Base-by-base conservation (phyloP, 2,113 vertebrate genomes). In the Corvus cornix region DNA sequence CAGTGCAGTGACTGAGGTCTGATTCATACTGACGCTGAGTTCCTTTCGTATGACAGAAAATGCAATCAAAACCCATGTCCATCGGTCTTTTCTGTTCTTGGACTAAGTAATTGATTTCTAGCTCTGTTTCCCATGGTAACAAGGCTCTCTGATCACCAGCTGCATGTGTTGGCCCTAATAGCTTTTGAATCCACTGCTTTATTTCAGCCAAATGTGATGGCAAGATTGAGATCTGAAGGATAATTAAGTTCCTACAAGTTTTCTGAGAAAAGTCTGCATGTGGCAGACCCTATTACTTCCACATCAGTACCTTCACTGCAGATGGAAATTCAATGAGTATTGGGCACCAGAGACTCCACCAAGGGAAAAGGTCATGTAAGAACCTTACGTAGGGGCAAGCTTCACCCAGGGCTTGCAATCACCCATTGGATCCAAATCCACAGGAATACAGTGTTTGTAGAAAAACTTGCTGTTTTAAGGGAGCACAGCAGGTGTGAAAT, bases 91-190 rank as follows among this genome's bases (percentile, higher is more conserved):
- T 86, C 76, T 81, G 51, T 58, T 94, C 87, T 51, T 77, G 70
- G 67, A 51, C 55, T 27, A 51, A 79, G 67, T 66, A 83, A 94
- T 83, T 82, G 87, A 91, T 97, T 94, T 93, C 62, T 48, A 84
- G 80, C 90, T 92, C 10, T 0, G 95, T 90, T 93, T 95, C 94
- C 96, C 89, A 75, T 95, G 91, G 96, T 89, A 96, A 95, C 93
- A 59, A 70, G 68, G 64, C 87, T 79, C 87, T 75, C 84, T 89
- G 91, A 89, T 96, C 95, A 90, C 80, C 46, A 51, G 62, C 73
- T 90, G 91, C 96, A 89, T 4, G 9, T 86, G 95, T 86, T 93
- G 43, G 67, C 83, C 90, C 83, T 90, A 90, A 78, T 23, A 95
- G 80, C 83, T 95, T 89, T 84, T 74, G 68, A 93, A 94, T 90